A percentile compares a stretch with the other conserved stretches of the same genome.
Conservation (phyloP, 2,113 vertebrate species). For the Dasypus novemcinctus region DNA sequence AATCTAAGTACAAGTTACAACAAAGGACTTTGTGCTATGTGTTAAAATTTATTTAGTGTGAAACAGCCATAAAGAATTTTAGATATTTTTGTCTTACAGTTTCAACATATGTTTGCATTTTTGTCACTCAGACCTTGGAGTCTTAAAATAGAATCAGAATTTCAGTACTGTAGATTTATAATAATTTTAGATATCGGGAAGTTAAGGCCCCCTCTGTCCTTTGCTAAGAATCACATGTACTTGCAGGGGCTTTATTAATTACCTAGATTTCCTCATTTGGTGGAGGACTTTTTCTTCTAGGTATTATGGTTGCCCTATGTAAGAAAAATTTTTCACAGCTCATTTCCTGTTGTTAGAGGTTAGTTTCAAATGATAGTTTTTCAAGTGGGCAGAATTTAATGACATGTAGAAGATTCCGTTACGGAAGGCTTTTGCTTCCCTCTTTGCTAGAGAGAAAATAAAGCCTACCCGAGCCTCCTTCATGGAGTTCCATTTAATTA, state of each 20-base stretch:
- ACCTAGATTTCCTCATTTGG: not conserved
- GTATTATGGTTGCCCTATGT: not conserved
- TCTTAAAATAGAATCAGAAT: not conserved
- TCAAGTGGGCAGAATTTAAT: not conserved
- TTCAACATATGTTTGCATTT: not conserved
- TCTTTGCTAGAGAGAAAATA: not conserved
- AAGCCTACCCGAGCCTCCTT: not conserved
- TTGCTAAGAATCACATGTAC: not conserved
- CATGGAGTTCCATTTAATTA: not conserved
- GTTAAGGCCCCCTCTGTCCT: not conserved
- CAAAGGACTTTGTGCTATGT: not conserved
- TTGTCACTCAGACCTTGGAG: not conserved
- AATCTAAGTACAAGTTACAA: not conserved
- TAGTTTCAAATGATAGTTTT: slow-evolving; percentile 20
- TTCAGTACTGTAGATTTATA: slow-evolving; percentile 2
- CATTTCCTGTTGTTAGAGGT: slow-evolving; percentile 27
- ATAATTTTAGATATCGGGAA: not conserved
- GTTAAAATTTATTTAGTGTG: not conserved
- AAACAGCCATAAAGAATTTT: slow-evolving; percentile 3
- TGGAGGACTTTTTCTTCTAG: slow-evolving; percentile 7
- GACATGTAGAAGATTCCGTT: not conserved
- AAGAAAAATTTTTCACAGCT: not conserved
- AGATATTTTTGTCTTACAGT: not conserved
- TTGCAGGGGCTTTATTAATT: not conserved
- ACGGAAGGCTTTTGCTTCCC: not conserved